A percentile compares a stretch with the other conserved stretches of the same genome.
Conservation (phyloP, 2,113 vertebrate species). For the Mormoops blainvillei region DNA sequence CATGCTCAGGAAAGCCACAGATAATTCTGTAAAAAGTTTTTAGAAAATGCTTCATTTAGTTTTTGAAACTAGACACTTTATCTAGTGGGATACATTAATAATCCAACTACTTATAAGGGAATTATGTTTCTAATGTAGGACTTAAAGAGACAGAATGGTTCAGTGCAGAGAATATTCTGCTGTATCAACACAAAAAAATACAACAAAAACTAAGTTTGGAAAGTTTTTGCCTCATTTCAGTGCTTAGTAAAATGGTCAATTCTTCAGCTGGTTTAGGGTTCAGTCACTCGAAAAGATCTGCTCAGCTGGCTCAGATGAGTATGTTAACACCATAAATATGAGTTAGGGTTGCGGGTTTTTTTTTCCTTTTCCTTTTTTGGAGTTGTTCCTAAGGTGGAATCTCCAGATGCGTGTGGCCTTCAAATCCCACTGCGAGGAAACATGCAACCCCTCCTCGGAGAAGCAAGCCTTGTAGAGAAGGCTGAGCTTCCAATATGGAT, state of each 20-base stretch:
- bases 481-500: background rate
- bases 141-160: background rate
- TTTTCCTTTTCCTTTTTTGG: background rate
- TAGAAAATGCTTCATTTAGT: background rate
- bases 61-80: background rate
- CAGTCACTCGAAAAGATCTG: background rate
- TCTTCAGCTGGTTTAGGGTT: background rate
- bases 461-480: background rate
- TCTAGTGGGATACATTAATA: background rate
- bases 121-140: background rate
- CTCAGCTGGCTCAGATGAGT: background rate
- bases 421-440: background rate
- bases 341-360: background rate
- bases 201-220: background rate
- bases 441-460: background rate
- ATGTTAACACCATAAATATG: background rate
- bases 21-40: background rate
- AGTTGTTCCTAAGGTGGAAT: background rate
- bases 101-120: background rate
- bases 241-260: background rate
- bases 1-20: background rate
- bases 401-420: background rate
- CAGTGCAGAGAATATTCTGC: background rate
- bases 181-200: background rate
- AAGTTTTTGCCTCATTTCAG: background rate